Evolutionary conservation across 2,888 invertebrate genomes (phyloP), one percentile per base, ranked within the genome.

Genomic region (Trissonchulus sp.): DNA sequence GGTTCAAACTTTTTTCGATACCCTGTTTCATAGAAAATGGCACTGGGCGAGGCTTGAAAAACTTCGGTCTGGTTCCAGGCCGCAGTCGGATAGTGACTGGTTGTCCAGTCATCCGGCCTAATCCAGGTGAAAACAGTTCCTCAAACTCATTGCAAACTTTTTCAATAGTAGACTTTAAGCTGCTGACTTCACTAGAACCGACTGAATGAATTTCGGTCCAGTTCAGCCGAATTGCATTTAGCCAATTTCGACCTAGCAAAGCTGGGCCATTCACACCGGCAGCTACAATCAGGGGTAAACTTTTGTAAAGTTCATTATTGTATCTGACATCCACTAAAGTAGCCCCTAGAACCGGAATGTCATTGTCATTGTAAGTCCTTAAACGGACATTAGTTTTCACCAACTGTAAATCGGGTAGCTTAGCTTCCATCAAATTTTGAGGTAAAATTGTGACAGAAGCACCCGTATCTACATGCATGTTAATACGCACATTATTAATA

Each of bases 11-110:
- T 33, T 34, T 28, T 34, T 34, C 38, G 2, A 72, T 15, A 3
- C 35, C 35, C 3, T 72, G n/a, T 60, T 36, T 23, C 37, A 69
- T 69, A 35, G 71, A 30, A 28, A 72, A 30, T 30, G 73, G 73
- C 2, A 72, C 73, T 63, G 35, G 73, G 8, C 73, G 2, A 8
- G 48, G n/a, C 3, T 31, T 8, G 33, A 37, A 72, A 30, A 38
- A 60, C 48, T 48, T 37, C 35, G 73, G 38, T 8, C 2, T 37
- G 30, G 73, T n/a, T 30, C 30, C 73, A 8, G 73, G n/a, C 3
- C 31, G 37, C 8, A 72, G 2, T 37, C 60, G 37, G 28, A 62
- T 30, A 3, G 8, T n/a, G 48, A 60, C 48, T 30, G 30, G 15
- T 2, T 23, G 28, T 60, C 31, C 73, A 65, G 63, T 72, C 33